Evolutionary conservation across 2,888 invertebrate genomes (phyloP), one percentile per base, ranked within the genome.

Genomic region (Conus canariensis): DNA sequence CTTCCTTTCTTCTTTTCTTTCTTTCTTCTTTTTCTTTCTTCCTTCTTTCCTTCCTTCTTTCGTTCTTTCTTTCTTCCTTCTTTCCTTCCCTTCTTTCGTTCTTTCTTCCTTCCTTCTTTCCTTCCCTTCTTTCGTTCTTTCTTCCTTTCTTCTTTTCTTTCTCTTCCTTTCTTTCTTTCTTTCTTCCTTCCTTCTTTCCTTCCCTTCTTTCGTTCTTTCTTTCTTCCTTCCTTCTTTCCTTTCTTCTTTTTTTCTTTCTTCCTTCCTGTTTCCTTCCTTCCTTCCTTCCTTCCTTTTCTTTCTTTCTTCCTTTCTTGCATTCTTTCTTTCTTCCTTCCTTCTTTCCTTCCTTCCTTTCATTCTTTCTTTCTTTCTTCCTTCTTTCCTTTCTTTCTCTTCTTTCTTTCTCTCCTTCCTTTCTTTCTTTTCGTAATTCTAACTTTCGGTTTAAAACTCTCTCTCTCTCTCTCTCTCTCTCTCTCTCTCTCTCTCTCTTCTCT

Each of bases 401-500:
- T 58, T 56, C 22, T 6, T 77, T 58, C 58, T 6, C 59, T 56
- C 14, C 25, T 80, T 25, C 30, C 30, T 30, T 30, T 58, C 25
- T 88, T 59, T 12, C 4, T 45, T 6, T 30, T 83, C 19, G 25
- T 60, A 1, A 83, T 67, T 22, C 58, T 82, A 60, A 83, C 83
- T 58, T 64, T 82, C 56, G 56, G 82, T 85, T 59, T 22, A 56
- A 45, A 45, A 45, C 45, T 4, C 45, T 45, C 45, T 45, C 45
- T 45, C 45, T 4, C 45, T 45, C 45, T 45, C 4, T 45, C 45
- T 45, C 45, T 0, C 30, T 2, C 30, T 2, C 30, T 19, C 30
- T 2, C 30, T 2, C 30, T 2, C 0, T 2, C 30, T 2, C 30
- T 2, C 0, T 2, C 30, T 2, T 2, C 30, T 2, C 30, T 2